Percentiles rank a stretch among this genome's conserved stretches.
Conservation (phyloP, 2,113 vertebrate species). For the Mesitornis unicolor region DNA sequence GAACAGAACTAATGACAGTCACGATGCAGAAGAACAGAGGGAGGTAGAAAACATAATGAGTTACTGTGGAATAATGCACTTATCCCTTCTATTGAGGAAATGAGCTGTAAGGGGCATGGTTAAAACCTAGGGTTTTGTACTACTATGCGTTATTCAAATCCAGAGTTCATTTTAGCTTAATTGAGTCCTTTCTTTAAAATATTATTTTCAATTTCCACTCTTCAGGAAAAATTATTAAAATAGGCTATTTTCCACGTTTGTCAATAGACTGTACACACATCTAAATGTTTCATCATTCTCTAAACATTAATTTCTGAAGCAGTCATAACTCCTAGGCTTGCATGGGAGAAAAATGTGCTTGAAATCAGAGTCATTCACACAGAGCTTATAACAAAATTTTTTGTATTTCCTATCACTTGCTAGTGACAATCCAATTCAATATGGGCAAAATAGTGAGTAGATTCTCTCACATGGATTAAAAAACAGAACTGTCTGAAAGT, state of each 20-base stretch:
- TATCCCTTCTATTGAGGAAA: not conserved
- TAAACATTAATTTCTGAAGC: not conserved
- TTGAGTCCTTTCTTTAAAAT: conserved; percentile 2
- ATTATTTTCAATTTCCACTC: not conserved
- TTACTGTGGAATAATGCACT: not conserved
- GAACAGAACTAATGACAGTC: not conserved
- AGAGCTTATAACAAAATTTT: not conserved
- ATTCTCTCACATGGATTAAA: not conserved
- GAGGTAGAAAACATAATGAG: not conserved
- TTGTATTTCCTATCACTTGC: not conserved
- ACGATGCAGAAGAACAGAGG: not conserved
- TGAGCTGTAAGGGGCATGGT: not conserved
- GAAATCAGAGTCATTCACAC: not conserved
- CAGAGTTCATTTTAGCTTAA: not conserved
- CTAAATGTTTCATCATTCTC: not conserved
- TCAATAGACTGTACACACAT: not conserved
- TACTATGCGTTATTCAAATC: not conserved
- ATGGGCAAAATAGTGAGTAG: not conserved
- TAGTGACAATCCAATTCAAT: not conserved
- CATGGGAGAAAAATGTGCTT: not conserved
- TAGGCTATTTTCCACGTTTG: not conserved
- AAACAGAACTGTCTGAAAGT: not conserved
- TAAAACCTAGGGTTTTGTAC: not conserved
- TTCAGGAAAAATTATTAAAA: conserved; percentile 12
- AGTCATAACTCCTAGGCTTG: not conserved